Evolutionary conservation across 2,113 vertebrate species (phyloP).

Genomic region (Numida meleagris): DNA sequence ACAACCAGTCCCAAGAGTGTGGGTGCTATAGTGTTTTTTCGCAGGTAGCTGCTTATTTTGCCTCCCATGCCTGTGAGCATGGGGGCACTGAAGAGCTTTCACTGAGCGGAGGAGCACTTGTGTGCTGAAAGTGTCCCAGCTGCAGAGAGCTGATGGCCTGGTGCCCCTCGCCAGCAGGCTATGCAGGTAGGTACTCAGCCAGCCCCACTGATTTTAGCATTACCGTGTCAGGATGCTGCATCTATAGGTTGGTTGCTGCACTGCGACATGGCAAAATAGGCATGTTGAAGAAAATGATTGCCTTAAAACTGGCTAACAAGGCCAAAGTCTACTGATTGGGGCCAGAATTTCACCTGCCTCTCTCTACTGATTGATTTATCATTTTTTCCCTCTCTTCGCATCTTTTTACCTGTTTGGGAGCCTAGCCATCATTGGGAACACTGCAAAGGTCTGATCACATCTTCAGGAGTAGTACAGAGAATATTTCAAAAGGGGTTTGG

Average conservation of each 20-base stretch:
- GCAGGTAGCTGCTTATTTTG: background rate
- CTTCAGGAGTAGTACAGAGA: background rate
- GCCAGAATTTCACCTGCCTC: background rate
- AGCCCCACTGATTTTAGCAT: background rate
- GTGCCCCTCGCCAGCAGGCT: background rate
- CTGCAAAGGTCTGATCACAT: background rate
- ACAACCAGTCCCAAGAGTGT: background rate
- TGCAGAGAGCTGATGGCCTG: background rate
- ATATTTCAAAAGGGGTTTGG: background rate
- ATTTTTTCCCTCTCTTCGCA: rapidly evolving
- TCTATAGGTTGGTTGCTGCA: rapidly evolving
- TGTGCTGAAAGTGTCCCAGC: background rate
- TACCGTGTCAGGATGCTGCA: background rate
- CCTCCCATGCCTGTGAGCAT: background rate
- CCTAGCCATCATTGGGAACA: rapidly evolving
- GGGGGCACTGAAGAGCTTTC: background rate
- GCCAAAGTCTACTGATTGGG: rapidly evolving
- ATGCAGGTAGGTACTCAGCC: background rate
- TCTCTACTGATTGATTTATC: background rate
- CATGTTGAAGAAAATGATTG: background rate
- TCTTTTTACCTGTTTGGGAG: background rate
- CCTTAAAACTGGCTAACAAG: background rate
- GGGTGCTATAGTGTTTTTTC: background rate
- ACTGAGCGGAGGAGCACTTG: background rate
- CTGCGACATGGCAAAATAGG: background rate